Evolutionary conservation across 2,888 invertebrate species (phyloP).

Genomic region (Drosophila mimetica): DNA sequence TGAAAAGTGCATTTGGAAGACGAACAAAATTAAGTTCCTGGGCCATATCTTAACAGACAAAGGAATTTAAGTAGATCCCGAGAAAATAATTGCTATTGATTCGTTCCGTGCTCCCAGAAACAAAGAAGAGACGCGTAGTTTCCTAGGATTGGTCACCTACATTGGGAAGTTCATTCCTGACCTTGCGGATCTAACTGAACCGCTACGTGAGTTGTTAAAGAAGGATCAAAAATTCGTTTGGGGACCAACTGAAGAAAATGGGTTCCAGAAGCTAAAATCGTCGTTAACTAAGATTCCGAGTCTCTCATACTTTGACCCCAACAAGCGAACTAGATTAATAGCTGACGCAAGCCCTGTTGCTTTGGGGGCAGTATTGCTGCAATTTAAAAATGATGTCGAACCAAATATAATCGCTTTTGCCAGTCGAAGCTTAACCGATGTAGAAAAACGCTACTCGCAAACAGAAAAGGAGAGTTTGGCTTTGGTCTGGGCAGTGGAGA

Average conservation of each 20-base stretch:
- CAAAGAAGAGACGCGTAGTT: no score
- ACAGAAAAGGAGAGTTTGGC: no score
- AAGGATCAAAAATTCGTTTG: background rate
- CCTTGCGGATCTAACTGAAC: background rate
- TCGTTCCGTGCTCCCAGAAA: background rate
- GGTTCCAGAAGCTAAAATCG: background rate
- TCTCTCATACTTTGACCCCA: background rate
- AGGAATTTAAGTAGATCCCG: background rate
- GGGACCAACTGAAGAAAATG: background rate
- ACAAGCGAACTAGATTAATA: constrained; percentile 5
- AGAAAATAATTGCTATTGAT: background rate
- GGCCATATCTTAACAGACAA: no score
- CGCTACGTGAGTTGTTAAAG: background rate
- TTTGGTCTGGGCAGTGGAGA: no score
- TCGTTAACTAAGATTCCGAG: background rate
- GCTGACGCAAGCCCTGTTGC: constrained; percentile 18
- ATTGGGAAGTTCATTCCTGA: no score
- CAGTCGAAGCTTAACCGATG: no score
- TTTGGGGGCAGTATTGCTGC: constrained; percentile 10
- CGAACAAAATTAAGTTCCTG: no score
- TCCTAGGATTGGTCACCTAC: no score
- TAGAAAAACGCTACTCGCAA: no score
- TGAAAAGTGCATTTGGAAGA: no score
- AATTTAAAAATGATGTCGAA: background rate
- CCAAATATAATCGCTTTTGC: no score